phyloP scores from a whole-genome alignment of 2,888 invertebrate genomes.

The Autographa pulchrina region DNA sequence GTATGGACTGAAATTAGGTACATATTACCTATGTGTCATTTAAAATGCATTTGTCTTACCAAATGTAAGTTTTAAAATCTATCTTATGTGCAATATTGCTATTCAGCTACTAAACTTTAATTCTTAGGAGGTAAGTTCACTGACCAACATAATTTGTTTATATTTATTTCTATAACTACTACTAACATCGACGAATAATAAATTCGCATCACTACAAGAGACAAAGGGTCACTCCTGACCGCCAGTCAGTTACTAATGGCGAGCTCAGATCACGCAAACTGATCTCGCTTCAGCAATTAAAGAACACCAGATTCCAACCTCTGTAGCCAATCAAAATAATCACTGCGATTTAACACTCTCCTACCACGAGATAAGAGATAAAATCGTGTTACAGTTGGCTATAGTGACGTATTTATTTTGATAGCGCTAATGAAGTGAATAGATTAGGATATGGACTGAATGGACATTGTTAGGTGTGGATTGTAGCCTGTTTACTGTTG shows the following conservation, averaged over 20 bases:
- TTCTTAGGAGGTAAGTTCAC: no score
- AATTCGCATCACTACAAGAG: constrained; percentile 62
- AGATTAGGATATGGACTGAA: constrained; percentile 53
- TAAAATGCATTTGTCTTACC: no score
- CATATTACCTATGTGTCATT: no score
- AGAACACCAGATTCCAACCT: constrained; percentile 79
- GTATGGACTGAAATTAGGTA: no score
- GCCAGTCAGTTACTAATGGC: constrained; percentile 83
- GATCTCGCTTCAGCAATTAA: constrained; percentile 77
- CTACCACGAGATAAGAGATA: constrained; percentile 76
- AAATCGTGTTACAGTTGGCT: constrained; percentile 51
- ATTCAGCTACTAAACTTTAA: no score
- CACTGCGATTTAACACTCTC: constrained; percentile 85
- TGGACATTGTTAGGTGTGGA: constrained; percentile 54
- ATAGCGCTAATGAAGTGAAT: constrained; percentile 61
- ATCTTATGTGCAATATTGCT: no score
- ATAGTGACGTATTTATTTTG: constrained; percentile 62
- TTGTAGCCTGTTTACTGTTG: constrained; percentile 13
- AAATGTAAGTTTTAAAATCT: no score
- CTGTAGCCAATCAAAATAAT: constrained; percentile 80
- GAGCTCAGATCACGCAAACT: constrained; percentile 62
- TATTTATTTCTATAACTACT: no score
- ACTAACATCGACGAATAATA: no score
- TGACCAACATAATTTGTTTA: no score
- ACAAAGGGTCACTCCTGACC: constrained; percentile 75